Evolutionary conservation across 2,113 vertebrate genomes (phyloP), one percentile per base, ranked within the genome.

Genomic region (Passer domesticus): DNA sequence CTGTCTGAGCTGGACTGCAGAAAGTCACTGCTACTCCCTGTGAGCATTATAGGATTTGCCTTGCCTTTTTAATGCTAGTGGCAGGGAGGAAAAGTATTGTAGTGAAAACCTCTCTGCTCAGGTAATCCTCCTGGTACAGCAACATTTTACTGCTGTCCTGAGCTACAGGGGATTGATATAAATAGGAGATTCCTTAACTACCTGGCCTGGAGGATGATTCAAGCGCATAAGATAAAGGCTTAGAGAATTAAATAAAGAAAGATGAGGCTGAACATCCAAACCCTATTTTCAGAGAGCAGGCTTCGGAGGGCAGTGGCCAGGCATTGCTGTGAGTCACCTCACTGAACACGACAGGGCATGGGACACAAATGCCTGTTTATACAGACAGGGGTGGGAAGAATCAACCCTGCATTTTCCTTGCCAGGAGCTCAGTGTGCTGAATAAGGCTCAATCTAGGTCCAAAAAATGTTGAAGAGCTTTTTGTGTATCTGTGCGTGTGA

Each of bases 271-370:
- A 44, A 14, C 18, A 52, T 47, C 5, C 21, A 44, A 66, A 53
- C 16, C 5, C 20, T 9, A 3, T 15, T 70, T 75, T 22, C 1
- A 13, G 50, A 50, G 55, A 50, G 37, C 11, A 39, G 41, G 13
- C 64, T 63, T 35, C 20, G 0, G 1, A 37, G 24, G 68, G 50
- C 74, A 30, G 33, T 24, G 28, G 46, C 35, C 1, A 1, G 39
- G 20, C 37, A 24, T 19, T 46, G 56, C 43, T 63, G 21, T 72
- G 79, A 27, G 39, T 85, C 59, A 41, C 46, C 62, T 83, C 2
- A 1, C 43, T 70, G 58, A 37, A 33, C 13, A 9, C 0, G 0
- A 33, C 37, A 59, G 19, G 58, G 9, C 50, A 23, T 6, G 33
- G 63, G 56, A 64, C 37, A 17, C 15, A 67, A 86, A 44, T 6